phyloP scores from a whole-genome alignment of 2,888 invertebrate species.

The Euzetes globulus region DNA sequence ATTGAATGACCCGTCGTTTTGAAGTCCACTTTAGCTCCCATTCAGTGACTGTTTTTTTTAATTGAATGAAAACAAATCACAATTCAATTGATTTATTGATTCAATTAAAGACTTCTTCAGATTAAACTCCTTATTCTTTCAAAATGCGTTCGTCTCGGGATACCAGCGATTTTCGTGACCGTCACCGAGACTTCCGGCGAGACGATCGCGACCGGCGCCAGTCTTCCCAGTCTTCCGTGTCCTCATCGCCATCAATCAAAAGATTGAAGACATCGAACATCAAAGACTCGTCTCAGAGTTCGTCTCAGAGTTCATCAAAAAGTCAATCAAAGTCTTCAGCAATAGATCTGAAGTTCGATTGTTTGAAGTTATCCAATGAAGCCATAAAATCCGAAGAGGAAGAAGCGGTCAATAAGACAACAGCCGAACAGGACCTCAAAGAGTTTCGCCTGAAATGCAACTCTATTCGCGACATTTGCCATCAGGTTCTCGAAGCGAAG shows the following conservation, averaged over 20 bases:
- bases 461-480: slow-evolving; percentile 37
- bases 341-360: background rate
- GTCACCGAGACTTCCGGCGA: slow-evolving; percentile 1
- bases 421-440: slow-evolving; percentile 32
- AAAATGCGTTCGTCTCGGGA: slow-evolving; percentile 4
- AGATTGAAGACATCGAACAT: slow-evolving; percentile 27
- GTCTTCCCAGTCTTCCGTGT: background rate
- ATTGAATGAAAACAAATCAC: background rate
- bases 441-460: slow-evolving; percentile 35
- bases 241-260: slow-evolving; percentile 25
- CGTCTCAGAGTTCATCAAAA: background rate
- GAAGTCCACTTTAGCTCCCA: slow-evolving; percentile 12
- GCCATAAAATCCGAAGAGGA: slow-evolving; percentile 37
- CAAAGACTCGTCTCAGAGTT: background rate
- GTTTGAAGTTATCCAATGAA: slow-evolving; percentile 8
- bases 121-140: background rate
- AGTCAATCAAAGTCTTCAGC: background rate
- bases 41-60: background rate
- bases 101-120: background rate
- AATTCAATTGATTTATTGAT: background rate
- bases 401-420: slow-evolving; percentile 36
- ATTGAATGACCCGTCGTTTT: background rate
- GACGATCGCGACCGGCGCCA: slow-evolving; percentile 10
- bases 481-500: slow-evolving; percentile 35
- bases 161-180: background rate